Conservation (phyloP, 2,888 invertebrate genomes). For the Drosophila aldrichi region DNA sequence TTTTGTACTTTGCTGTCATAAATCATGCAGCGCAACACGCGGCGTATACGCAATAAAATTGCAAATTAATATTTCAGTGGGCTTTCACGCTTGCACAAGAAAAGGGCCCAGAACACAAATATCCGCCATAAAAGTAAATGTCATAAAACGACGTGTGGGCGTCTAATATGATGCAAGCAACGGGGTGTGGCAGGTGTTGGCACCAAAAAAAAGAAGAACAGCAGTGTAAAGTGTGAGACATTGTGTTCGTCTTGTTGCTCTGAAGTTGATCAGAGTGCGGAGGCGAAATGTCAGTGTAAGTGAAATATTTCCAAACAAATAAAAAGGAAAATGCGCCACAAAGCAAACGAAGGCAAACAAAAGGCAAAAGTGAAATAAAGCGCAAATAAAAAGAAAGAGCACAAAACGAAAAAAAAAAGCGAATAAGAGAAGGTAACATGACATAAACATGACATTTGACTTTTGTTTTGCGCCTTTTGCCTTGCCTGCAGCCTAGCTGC, state of each 20-base stretch:
- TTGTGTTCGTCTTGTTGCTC: slow-evolving; percentile 1
- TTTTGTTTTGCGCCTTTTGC: slow-evolving; percentile 58
- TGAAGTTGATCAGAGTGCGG: slow-evolving; percentile 54
- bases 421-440: slow-evolving; percentile 66
- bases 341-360: slow-evolving; percentile 51
- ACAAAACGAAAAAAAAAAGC: slow-evolving; percentile 8
- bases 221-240: background rate
- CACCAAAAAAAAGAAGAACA: background rate
- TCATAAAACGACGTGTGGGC: slow-evolving; percentile 71
- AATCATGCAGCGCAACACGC: slow-evolving; percentile 63
- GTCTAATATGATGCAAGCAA: slow-evolving; percentile 11
- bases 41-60: slow-evolving; percentile 68
- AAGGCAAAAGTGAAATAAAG: slow-evolving; percentile 61
- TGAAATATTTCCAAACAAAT: slow-evolving; percentile 77
- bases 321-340: slow-evolving; percentile 54
- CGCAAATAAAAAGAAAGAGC: slow-evolving; percentile 25
- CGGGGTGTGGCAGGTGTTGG: background rate
- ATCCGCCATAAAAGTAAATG: slow-evolving; percentile 78
- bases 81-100: slow-evolving; percentile 49
- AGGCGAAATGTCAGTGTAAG: slow-evolving; percentile 67
- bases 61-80: slow-evolving; percentile 77
- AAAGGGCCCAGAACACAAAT: slow-evolving; percentile 49
- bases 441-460: slow-evolving; percentile 81
- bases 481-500: slow-evolving; percentile 18
- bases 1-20: slow-evolving; percentile 48